Evolutionary conservation across 2,888 invertebrate genomes (phyloP).

Genomic region (Tribolium freemani): DNA sequence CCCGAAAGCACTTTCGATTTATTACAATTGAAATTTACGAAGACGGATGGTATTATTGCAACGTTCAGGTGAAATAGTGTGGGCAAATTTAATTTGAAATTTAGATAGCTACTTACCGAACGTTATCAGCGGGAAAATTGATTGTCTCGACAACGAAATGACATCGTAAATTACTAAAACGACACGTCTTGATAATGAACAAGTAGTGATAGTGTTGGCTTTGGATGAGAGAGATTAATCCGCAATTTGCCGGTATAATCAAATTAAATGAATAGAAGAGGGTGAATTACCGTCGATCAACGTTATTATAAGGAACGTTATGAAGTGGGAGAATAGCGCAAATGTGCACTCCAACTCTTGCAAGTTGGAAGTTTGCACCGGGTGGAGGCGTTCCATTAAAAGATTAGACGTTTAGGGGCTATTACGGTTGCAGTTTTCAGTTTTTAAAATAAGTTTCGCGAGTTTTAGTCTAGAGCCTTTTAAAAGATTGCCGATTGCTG

Average conservation of each 20-base stretch:
- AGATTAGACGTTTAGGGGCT: neutral
- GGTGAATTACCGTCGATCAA: slow-evolving; percentile 29
- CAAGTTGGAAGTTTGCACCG: neutral
- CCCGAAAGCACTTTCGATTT: neutral
- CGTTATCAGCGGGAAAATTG: slow-evolving; percentile 24
- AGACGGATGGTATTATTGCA: neutral
- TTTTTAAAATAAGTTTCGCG: neutral
- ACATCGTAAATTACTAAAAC: slow-evolving; percentile 35
- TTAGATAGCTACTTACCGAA: slow-evolving; percentile 9
- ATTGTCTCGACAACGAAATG: slow-evolving; percentile 33
- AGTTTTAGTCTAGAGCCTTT: neutral
- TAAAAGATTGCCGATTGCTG: neutral
- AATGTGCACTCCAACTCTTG: neutral
- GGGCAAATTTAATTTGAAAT: slow-evolving; percentile 9
- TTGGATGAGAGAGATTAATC: slow-evolving; percentile 36
- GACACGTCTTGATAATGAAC: slow-evolving; percentile 36
- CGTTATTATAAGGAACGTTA: neutral
- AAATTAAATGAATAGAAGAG: slow-evolving; percentile 38
- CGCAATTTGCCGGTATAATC: slow-evolving; percentile 34
- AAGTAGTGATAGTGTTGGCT: slow-evolving; percentile 32
- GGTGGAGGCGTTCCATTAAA: neutral
- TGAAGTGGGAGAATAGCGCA: neutral
- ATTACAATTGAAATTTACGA: neutral
- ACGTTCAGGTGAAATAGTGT: neutral
- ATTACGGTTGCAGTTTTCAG: neutral